These are phyloP conservation scores for Hypomecis atomaria DNA, from an alignment of 2,888 invertebrate species.

Conservation along the genomic window DNA sequence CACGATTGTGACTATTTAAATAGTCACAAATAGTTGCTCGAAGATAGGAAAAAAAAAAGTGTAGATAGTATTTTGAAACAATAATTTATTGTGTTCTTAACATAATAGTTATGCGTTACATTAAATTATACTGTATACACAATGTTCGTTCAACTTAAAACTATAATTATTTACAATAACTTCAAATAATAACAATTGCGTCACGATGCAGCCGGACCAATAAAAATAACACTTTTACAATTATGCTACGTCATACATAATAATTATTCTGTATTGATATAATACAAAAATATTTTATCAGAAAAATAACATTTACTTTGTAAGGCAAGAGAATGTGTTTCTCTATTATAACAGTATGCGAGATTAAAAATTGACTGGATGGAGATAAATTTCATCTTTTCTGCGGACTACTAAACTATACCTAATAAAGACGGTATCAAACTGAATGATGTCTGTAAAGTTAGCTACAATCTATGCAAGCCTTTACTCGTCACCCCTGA, in stretches of 20 bases:
- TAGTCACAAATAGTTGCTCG: too few relatives aligned
- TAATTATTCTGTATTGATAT: constrained; percentile 42
- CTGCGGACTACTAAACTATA: neutral
- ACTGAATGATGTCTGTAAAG: too few relatives aligned
- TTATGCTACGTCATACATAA: constrained; percentile 33
- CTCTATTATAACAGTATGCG: neutral
- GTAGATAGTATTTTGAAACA: constrained; percentile 69
- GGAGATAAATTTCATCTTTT: neutral
- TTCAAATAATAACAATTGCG: constrained; percentile 52
- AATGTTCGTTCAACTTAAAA: constrained; percentile 61
- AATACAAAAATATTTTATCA: constrained; percentile 59
- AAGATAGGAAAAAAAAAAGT: constrained; percentile 40
- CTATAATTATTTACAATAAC: constrained; percentile 72
- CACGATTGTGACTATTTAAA: too few relatives aligned
- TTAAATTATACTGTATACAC: constrained; percentile 75
- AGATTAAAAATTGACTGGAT: constrained; percentile 29
- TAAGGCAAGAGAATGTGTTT: constrained; percentile 26
- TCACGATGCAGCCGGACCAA: constrained; percentile 42
- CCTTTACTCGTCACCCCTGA: too few relatives aligned
- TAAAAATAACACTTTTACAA: constrained; percentile 39
- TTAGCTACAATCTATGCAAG: too few relatives aligned
- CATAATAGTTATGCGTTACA: constrained; percentile 70
- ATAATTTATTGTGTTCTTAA: constrained; percentile 82
- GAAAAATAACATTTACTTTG: constrained; percentile 49
- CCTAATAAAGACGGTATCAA: too few relatives aligned